Base-by-base conservation (phyloP, 2,888 invertebrate species). In the Pristionchus exspectatus region DNA sequence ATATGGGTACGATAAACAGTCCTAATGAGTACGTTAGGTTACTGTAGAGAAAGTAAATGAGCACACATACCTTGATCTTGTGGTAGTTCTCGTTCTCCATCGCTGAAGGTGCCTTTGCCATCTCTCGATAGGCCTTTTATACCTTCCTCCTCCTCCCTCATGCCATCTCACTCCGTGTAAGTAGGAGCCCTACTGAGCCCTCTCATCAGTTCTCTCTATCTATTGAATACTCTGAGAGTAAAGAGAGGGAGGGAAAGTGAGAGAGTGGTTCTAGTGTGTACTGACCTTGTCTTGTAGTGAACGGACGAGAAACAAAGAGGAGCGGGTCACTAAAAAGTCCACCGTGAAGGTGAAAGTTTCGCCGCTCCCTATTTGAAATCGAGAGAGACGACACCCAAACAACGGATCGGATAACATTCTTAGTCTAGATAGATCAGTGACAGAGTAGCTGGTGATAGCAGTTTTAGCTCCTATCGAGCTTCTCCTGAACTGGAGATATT, bases 41-140 rank as follows among this genome's bases (percentile, higher is more conserved):
- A 33, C 72, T 72, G 72, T 33, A 72, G 66, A 27, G 66, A 72
- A 72, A 7, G 44, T 2, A 14, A 50, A 44, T 4, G 74, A 74
- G 12, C 12, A 7, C 10, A 33, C 74, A 24, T 77, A 77, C 77
- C 77, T 77, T 77, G 77, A 77, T 77, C 77, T 77, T 77, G 77
- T 77, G 77, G 77, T 77, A 77, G 77, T 77, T 77, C 38, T 77
- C 77, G 77, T 77, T 77, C 77, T 77, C 77, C 77, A 77, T 77
- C 24, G 77, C 77, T 77, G 77, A 77, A 44, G 77, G 77, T 77
- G 77, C 24, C 77, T 77, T 44, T 44, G 38, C 44, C 77, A 21
- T 38, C 44, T 7, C 44, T 44, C 24, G n/a, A 0, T 14, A 0
- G 18, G n/a, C 77, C 77, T 44, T 77, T 44, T 77, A 77, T 77